Evolutionary conservation across 2,888 invertebrate genomes (phyloP), one percentile per base, ranked within the genome.

Genomic region (Neria commutata): DNA sequence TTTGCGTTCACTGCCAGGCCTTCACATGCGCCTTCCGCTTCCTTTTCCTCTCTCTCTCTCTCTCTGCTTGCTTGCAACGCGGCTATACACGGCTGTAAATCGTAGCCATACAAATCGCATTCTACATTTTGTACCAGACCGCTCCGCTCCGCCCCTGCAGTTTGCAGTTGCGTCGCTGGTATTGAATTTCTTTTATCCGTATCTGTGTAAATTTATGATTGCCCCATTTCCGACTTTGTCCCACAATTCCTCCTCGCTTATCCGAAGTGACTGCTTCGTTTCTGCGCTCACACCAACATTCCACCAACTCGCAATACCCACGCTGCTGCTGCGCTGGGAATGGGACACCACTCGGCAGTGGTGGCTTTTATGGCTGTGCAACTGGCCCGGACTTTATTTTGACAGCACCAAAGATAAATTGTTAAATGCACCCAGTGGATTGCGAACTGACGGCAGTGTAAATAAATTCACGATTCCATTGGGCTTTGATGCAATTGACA

Each of bases 201-300:
- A 77, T 77, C 77, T 76, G 75, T 79, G 78, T 75, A 77, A 79
- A 79, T 79, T 79, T 79, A 79, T 79, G 79, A 79, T 74, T 79
- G 77, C 73, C 77, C 76, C 76, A 79, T 79, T 78, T 77, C 77
- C 76, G 74, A 72, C 75, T 71, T 76, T 66, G 63, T 56, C 59
- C 58, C 65, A 66, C 65, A 63, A 58, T 65, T 62, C 64, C 62
- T 62, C 64, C 62, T 66, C 47, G 62, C 57, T 64, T 68, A 62
- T 62, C 63, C 62, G 58, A 29, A 50, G 33, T 51, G 37, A 14
- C 24, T 40, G 33, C n/a, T 42, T 45, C 48, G 52, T 16, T 25
- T 53, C 24, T 11, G n/a, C 19, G 46, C n/a, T 46, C 10, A 14
- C 33, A 33, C 14, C 33, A 8, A 10, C 8, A 33, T 14, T 33